Conservation (phyloP, 1,140 invertebrate genomes). For the Ylistrum balloti region DNA sequence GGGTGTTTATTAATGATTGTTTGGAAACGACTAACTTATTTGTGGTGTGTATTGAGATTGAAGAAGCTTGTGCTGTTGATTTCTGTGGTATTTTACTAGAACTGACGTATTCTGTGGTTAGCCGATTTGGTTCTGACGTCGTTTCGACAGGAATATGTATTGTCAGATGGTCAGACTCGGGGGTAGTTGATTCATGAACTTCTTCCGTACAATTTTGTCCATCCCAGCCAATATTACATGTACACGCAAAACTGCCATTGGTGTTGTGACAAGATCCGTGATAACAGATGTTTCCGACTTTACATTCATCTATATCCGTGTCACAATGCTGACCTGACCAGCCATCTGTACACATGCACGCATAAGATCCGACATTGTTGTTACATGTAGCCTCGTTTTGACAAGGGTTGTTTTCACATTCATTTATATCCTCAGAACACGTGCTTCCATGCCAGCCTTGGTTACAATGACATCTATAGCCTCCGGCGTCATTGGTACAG, state of each 20-base stretch:
- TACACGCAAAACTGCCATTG: too few species aligned
- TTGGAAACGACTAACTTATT: background rate
- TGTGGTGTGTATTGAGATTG: background rate
- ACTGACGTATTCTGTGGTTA: background rate
- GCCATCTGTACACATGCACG: too few species aligned
- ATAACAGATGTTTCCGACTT: background rate
- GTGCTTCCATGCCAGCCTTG: conserved; percentile 49
- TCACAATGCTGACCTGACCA: too few species aligned
- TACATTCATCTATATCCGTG: background rate
- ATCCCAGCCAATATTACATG: too few species aligned
- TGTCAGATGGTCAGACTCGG: background rate
- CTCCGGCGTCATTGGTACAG: conserved; percentile 48
- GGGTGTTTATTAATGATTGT: background rate
- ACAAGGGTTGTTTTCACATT: too few species aligned
- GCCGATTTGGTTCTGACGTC: background rate
- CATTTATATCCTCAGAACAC: background rate
- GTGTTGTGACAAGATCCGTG: too few species aligned
- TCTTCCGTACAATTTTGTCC: too few species aligned
- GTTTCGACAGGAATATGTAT: background rate
- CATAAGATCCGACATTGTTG: too few species aligned
- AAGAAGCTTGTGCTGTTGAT: background rate
- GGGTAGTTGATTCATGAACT: background rate
- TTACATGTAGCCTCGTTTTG: too few species aligned
- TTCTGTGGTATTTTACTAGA: background rate
- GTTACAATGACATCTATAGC: conserved; percentile 54